Base-by-base conservation (phyloP, 2,113 vertebrate genomes). In the Nesogale talazaci region DNA sequence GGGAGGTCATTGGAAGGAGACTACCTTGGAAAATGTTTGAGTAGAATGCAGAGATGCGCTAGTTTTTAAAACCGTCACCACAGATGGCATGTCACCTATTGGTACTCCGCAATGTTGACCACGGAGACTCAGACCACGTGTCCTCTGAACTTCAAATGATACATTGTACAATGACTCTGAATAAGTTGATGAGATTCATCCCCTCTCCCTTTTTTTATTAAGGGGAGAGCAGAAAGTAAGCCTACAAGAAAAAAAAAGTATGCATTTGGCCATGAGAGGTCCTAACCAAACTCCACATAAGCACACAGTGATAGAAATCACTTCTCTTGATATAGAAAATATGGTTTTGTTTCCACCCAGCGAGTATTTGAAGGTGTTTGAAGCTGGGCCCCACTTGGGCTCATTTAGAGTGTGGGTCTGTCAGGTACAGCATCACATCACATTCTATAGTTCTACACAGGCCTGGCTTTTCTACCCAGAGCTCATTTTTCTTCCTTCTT, bases 401-500 rank as follows among this genome's bases (percentile, higher is more conserved):
- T 92, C 92, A 52, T 94, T 96, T 91, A 81, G 52, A 91, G 72
- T 36, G 17, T 34, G 91, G 89, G 63, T 72, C 38, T 89, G 69
- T 63, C 27, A 57, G 74, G n/a, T 22, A 38, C 84, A 88, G 70
- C 29, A 46, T 46, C 83, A 67, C 63, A 82, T 76, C 25, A n/a
- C 22, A 2, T 23, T 70, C 34, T 36, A 16, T 52, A 72, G 46
- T 38, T 59, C n/a, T 38, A 57, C 0, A 15, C 19, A 65, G 88
- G 57, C 29, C 82, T 57, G 74, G 46, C n/a, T 69, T 72, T 38
- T 89, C 82, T 88, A 67, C 79, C 52, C 56, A 63, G 72, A 42
- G 40, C 56, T 72, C 38, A 83, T 83, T 89, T 81, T 42, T 67
- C 17, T 52, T 80, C 75, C 72, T 85, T 15, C 57, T 56, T 56